A percentile compares a stretch with the other conserved stretches of the same genome.
phyloP scores from a whole-genome alignment of 2,797 vertebrate genomes.

The Myotis findleyi region DNA sequence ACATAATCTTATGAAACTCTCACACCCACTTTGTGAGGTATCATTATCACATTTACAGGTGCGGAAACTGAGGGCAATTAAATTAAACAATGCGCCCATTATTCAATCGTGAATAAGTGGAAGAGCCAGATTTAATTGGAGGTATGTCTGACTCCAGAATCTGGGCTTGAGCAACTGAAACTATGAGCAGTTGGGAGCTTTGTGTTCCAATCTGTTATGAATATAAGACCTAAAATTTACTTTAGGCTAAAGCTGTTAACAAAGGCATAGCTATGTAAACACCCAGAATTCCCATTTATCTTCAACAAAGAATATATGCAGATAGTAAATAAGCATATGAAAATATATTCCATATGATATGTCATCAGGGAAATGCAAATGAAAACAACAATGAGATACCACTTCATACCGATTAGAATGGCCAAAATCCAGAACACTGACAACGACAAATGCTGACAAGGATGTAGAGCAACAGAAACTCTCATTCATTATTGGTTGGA shows the following conservation, averaged over 20 bases:
- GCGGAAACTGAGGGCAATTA: neutral
- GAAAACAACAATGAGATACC: neutral
- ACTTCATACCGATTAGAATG: neutral
- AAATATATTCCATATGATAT: neutral
- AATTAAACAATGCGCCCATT: neutral
- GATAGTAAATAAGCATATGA: neutral
- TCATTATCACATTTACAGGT: neutral
- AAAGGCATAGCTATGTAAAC: neutral
- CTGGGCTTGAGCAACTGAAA: neutral
- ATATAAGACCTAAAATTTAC: neutral
- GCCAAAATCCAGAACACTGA: neutral
- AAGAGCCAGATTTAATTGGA: neutral
- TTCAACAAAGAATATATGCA: neutral
- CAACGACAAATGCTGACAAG: neutral
- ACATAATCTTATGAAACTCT: conserved; percentile 6
- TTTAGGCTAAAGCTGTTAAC: neutral
- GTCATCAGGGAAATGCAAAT: neutral
- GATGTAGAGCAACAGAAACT: neutral
- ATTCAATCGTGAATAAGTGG: neutral
- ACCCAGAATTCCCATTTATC: neutral
- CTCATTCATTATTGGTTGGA: neutral
- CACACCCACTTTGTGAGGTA: neutral
- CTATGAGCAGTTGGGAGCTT: neutral
- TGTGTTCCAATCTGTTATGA: neutral
- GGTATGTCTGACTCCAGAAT: neutral